Base-by-base conservation (phyloP, 2,113 vertebrate species). In the Heptranchias perlo region DNA sequence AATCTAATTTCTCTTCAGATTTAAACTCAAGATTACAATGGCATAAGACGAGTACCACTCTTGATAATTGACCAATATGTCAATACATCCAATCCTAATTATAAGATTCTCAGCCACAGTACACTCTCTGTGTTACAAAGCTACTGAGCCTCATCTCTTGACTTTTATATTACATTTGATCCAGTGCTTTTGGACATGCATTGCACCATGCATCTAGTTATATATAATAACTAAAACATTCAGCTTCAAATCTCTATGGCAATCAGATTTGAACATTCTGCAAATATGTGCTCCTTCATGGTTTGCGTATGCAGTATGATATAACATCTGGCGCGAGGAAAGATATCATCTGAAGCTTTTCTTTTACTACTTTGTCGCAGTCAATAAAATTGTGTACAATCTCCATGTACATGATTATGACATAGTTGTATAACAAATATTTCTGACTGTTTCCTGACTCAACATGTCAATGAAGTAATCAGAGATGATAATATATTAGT, bases 31-130 rank as follows among this genome's bases (percentile, higher is more conserved):
- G 25, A 67, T 95, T 95, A 14, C 44, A 95, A 65, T 49, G 39
- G 44, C 54, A 62, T 62, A n/a, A 64, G 64, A 65, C 4, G 23
- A 95, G 93, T 13, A 65, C 11, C 62, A 65, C 62, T 94, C 86
- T 94, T 65, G 35, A 65, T 94, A 47, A 94, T 94, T 94, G 61
- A 44, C 61, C 21, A 64, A 94, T 62, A 62, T 28, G 47, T 52
- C 31, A 89, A 89, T 54, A 14, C 89, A 93, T 93, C 58, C 52
- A 65, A 95, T 95, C 44, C 62, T 65, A 94, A 64, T 95, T 67
- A 95, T 65, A 18, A 49, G 44, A 16, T 44, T 67, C 7, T 65
- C 64, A 67, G n/a, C 8, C 16, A 11, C 93, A n/a, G 64, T 67
- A 47, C 21, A 67, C 35, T 13, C n/a, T 28, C n/a, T 67, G 21